phyloP scores from a whole-genome alignment of 2,888 invertebrate species.

The Coleophora deauratella region DNA sequence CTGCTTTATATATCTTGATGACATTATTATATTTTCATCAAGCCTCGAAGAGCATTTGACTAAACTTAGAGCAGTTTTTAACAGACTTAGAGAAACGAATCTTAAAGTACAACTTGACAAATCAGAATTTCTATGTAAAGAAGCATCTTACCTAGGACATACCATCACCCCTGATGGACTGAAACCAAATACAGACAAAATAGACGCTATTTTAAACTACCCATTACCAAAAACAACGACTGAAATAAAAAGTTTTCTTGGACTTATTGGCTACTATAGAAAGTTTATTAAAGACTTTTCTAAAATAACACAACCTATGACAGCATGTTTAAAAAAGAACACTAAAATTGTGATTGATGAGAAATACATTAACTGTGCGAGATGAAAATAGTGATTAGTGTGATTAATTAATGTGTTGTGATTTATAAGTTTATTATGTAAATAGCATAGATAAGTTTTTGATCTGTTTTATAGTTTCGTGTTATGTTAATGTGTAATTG shows the following conservation, averaged over 20 bases:
- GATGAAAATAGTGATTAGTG: no score
- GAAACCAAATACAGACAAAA: constrained; percentile 23
- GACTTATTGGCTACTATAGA: constrained; percentile 23
- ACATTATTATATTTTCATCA: not conserved
- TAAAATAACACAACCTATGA: constrained; percentile 13
- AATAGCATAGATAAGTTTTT: no score
- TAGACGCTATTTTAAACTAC: constrained; percentile 19
- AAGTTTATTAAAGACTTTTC: constrained; percentile 25
- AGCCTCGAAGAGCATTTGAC: not conserved
- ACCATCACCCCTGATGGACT: constrained; percentile 19
- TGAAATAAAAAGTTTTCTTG: constrained; percentile 23
- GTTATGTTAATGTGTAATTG: no score
- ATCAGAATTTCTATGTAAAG: constrained; percentile 10
- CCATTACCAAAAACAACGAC: constrained; percentile 21
- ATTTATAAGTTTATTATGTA: no score
- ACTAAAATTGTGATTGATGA: constrained; percentile 4
- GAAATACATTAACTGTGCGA: no score
- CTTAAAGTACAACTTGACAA: constrained; percentile 5
- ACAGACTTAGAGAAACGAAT: not conserved
- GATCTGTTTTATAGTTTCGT: no score
- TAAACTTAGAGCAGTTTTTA: not conserved
- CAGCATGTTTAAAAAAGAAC: constrained; percentile 12
- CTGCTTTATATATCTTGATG: not conserved
- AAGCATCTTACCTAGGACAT: constrained; percentile 18
- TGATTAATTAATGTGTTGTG: no score